Percentiles rank a stretch among this genome's conserved stretches.
Evolutionary conservation across 2,113 vertebrate species (phyloP).

Genomic region (Pelecanus crispus): DNA sequence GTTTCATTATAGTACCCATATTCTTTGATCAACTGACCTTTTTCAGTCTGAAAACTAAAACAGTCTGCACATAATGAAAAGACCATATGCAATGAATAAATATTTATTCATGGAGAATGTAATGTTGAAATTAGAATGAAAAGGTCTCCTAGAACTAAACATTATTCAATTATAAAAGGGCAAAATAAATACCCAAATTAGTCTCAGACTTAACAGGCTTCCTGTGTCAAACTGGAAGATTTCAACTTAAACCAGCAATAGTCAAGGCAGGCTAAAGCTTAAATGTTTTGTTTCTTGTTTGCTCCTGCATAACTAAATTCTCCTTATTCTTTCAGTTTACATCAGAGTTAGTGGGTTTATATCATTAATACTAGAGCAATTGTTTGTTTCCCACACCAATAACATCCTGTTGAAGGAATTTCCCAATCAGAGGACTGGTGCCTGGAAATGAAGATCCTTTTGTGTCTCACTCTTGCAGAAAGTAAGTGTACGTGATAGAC

Average conservation of each 20-base stretch:
- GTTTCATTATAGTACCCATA: neutral
- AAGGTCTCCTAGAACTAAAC: conserved; percentile 30
- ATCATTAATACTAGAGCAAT: neutral
- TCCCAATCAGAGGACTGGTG: neutral
- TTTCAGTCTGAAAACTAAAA: conserved; percentile 11
- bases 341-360: neutral
- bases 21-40: neutral
- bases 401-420: neutral
- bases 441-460: neutral
- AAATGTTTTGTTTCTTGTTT: neutral
- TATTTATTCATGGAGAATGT: conserved; percentile 35
- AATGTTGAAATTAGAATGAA: conserved; percentile 24
- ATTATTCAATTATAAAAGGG: conserved; percentile 21
- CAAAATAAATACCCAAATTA: conserved; percentile 39
- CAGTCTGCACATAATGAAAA: neutral
- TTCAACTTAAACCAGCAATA: neutral
- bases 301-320: neutral
- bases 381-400: neutral
- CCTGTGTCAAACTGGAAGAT: neutral
- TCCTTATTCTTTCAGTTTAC: neutral
- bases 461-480: neutral
- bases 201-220: neutral
- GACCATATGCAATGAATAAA: conserved; percentile 29
- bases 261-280: neutral
- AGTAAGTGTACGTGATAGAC: neutral